Evolutionary conservation across 64 coral and sea anemone genomes (phyloP).

Genomic region (Anthopleura sola): DNA sequence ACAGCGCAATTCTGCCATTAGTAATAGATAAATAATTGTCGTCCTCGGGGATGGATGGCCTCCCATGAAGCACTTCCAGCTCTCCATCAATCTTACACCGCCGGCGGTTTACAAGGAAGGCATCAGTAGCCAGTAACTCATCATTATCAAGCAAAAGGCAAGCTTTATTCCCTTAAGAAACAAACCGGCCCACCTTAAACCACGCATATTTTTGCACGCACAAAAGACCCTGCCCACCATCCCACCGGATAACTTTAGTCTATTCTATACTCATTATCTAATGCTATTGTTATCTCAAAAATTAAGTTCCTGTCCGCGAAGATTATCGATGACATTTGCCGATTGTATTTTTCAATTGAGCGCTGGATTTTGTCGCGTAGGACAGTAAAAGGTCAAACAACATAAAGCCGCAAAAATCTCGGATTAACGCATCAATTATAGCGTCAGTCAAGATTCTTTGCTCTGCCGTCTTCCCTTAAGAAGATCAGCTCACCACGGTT

Average conservation of each 20-base stretch:
- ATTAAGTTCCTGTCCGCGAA: background rate
- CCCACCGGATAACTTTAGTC: background rate
- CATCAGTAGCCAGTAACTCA: too few species aligned
- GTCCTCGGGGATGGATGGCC: background rate
- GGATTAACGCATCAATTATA: background rate
- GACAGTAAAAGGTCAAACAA: background rate
- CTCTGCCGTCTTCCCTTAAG: background rate
- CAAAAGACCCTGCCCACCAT: background rate
- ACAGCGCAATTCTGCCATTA: background rate
- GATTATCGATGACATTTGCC: background rate
- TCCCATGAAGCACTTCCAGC: background rate
- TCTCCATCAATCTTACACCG: background rate
- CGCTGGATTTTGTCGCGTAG: background rate
- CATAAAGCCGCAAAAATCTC: background rate
- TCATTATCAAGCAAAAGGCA: too few species aligned
- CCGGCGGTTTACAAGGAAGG: background rate
- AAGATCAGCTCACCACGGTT: background rate
- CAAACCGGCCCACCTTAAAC: too few species aligned
- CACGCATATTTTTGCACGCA: too few species aligned
- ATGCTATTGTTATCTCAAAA: conserved; percentile 1
- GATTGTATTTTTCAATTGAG: background rate
- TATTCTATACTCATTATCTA: background rate
- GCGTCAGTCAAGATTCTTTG: background rate
- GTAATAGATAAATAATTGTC: background rate
- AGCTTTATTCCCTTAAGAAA: too few species aligned